Conservation (phyloP, 2,888 invertebrate species). For the Ptilodon capucinus region DNA sequence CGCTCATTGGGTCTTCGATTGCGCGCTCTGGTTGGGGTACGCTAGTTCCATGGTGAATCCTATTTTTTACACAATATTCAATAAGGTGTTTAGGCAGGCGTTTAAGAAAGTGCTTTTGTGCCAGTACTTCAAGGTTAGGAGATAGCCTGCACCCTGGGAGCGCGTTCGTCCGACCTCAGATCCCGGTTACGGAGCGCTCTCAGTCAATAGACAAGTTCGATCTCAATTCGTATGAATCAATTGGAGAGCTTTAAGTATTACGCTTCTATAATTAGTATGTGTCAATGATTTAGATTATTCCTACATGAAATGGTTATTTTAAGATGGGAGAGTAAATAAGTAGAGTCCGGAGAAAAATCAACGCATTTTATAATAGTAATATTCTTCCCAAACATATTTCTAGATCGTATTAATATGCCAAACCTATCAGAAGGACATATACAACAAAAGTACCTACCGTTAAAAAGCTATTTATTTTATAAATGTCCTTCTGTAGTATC, state of each 20-base stretch:
- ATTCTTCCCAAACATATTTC: too few species aligned
- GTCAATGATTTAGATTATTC: conserved; percentile 15
- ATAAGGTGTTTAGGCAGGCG: conserved; percentile 95
- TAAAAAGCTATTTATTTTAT: too few species aligned
- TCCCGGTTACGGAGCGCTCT: conserved; percentile 74
- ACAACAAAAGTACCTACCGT: too few species aligned
- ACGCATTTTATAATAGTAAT: too few species aligned
- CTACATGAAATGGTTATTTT: conserved; percentile 8
- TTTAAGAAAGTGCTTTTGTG: conserved; percentile 93
- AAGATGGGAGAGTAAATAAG: background rate
- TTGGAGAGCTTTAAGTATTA: conserved; percentile 57
- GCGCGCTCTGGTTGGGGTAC: conserved; percentile 96
- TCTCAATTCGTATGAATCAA: conserved; percentile 70
- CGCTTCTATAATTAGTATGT: conserved; percentile 43
- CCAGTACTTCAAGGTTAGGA: conserved; percentile 83
- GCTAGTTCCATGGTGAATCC: conserved; percentile 98
- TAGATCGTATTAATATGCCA: too few species aligned
- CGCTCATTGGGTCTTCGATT: conserved; percentile 90
- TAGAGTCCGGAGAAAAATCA: too few species aligned
- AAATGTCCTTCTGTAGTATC: too few species aligned
- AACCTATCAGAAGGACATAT: too few species aligned
- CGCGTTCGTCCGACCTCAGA: conserved; percentile 74
- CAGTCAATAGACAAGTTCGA: conserved; percentile 71
- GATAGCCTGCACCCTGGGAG: conserved; percentile 81
- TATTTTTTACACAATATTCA: conserved; percentile 97